Conservation (phyloP, 1,140 invertebrate genomes). For the Dendroctonus valens region DNA sequence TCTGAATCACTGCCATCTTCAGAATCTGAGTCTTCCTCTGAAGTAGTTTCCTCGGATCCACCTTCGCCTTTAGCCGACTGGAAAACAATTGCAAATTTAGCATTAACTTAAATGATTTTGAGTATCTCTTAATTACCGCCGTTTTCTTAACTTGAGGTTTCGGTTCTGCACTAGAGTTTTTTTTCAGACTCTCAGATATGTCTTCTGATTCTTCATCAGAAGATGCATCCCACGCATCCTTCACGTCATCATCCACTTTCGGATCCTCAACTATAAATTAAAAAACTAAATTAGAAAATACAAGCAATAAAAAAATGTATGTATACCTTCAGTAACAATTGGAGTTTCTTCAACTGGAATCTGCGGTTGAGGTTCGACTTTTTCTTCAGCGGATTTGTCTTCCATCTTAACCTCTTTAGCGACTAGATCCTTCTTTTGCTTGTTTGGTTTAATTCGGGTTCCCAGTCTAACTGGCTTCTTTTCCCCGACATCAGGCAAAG, state of each 20-base stretch:
- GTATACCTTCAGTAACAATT: not conserved
- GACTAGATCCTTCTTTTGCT: slow-evolving; percentile 58
- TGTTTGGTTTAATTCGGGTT: slow-evolving; percentile 71
- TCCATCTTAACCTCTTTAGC: slow-evolving; percentile 11
- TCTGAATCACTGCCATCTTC: slow-evolving; percentile 52
- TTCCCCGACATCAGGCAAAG: slow-evolving; percentile 66
- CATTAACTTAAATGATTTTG: too few species aligned
- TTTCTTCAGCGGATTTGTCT: slow-evolving; percentile 36
- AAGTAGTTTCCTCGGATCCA: slow-evolving; percentile 53
- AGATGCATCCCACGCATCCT: slow-evolving; percentile 47
- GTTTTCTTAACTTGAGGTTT: too few species aligned
- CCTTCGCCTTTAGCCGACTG: slow-evolving; percentile 29
- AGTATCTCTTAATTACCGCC: too few species aligned
- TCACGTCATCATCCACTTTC: slow-evolving; percentile 49
- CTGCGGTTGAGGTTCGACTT: not conserved
- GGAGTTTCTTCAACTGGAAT: too few species aligned
- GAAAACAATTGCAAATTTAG: not conserved
- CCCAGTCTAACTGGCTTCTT: slow-evolving; percentile 67
- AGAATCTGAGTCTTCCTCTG: slow-evolving; percentile 56
- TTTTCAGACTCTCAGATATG: slow-evolving; percentile 23
- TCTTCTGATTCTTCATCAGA: slow-evolving; percentile 50
- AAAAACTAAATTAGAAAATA: not conserved
- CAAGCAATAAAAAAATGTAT: not conserved
- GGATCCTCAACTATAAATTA: not conserved
- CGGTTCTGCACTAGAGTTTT: slow-evolving; percentile 45